Evolutionary conservation across 2,113 vertebrate genomes (phyloP).

Genomic region (Ptilorrhoa leucosticta): DNA sequence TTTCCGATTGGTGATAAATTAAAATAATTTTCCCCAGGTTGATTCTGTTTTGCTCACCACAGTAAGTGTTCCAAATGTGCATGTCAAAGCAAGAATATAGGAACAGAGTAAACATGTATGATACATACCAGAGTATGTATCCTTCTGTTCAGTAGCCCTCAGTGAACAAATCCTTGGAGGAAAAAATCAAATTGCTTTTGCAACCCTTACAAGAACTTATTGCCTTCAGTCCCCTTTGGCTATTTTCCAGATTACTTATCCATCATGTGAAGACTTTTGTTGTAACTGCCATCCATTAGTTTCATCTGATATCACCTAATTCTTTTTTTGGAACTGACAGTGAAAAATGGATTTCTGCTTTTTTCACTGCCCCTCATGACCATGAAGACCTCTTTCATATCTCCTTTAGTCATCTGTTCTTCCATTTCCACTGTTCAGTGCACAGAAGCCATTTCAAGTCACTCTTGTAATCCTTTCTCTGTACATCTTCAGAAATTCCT

Average conservation of each 20-base stretch:
- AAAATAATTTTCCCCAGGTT: background rate
- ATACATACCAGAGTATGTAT: background rate
- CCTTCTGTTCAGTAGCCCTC: background rate
- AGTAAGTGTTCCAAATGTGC: background rate
- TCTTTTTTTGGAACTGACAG: background rate
- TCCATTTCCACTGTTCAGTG: constrained; percentile 5
- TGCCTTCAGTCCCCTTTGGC: background rate
- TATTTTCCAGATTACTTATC: background rate
- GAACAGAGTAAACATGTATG: background rate
- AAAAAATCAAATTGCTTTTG: background rate
- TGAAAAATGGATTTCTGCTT: background rate
- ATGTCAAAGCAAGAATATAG: background rate
- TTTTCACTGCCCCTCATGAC: background rate
- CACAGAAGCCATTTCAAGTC: background rate
- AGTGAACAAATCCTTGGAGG: background rate
- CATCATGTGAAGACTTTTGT: background rate
- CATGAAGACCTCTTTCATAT: background rate
- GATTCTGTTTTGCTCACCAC: background rate
- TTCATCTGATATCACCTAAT: background rate
- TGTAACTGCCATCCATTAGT: background rate
- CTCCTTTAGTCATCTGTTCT: background rate
- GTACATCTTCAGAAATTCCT: background rate
- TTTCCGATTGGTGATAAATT: background rate
- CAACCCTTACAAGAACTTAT: background rate
- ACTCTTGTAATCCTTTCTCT: background rate